Base-by-base conservation (phyloP, 2,797 vertebrate genomes). In the Margarornis squamiger region DNA sequence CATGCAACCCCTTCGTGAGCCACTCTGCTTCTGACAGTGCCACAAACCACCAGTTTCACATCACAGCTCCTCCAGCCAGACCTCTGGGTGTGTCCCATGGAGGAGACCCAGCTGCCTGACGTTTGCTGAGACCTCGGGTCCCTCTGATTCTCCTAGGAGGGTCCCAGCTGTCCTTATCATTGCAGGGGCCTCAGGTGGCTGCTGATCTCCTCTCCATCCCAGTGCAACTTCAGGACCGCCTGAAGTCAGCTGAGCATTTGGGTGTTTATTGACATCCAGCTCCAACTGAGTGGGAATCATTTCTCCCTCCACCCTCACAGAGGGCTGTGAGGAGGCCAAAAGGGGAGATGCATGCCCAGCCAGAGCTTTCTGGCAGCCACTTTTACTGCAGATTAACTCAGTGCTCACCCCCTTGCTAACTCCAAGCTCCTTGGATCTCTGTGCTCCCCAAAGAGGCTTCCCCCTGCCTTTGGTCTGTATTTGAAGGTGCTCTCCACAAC, bases 1-100 rank as follows among this genome's bases (percentile, higher is more conserved):
- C 96, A 94, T 93, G 90, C 43, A 49, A 71, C 52, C 49, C 52
- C 90, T 92, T 70, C 22, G 3, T 78, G 88, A 95, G 82, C 90
- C 80, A 77, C 43, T 92, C 76, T 14, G 73, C 17, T 83, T 43
- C 17, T 73, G 93, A 76, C 80, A 73, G 81, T 74, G 94, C 79
- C 76, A 26, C 76, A 57, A 93, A 66, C 58, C 54, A 29, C 59
- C 0, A 2, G 55, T 70, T 54, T 94, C 83, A 61, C 72, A 48
- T 55, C 65, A 67, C 86, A 32, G 86, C 61, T 76, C 67, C 81
- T 77, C 51, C 68, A 58, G 38, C 36, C 12, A 39, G 63, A 30
- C 52, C 34, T 46, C 92, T 82, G 5, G 22, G 32, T 26, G 43
- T 66, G 43, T 32, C 63, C 71, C 68, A 46, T 2, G 8, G 41